Conservation (phyloP, 2,113 vertebrate species). For the Sceloporus tristichus region DNA sequence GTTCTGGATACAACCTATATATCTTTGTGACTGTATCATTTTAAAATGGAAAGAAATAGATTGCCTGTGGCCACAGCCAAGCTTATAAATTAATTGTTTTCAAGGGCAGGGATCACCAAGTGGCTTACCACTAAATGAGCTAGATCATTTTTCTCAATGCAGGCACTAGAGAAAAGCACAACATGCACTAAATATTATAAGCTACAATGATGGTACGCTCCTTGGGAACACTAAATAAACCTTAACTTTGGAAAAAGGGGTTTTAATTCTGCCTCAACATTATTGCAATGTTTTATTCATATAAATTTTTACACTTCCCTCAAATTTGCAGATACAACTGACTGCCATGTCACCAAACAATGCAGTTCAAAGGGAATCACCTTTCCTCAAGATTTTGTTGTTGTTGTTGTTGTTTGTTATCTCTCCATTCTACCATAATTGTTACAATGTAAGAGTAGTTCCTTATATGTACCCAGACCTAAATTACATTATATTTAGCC, state of each 20-base stretch:
- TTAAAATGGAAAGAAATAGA: slow-evolving; percentile 50
- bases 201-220: slow-evolving; percentile 58
- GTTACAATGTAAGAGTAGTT: no score
- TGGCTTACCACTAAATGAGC: slow-evolving; percentile 29
- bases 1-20: no score
- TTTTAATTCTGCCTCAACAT: slow-evolving; percentile 60
- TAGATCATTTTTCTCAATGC: slow-evolving; percentile 57
- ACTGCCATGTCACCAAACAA: slow-evolving; percentile 36
- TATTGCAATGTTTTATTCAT: slow-evolving; percentile 74
- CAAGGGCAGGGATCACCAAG: slow-evolving; percentile 26
- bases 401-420: no score
- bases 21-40: background rate
- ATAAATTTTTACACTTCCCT: slow-evolving; percentile 39
- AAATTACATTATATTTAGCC: no score
- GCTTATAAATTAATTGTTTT: slow-evolving; percentile 35
- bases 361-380: slow-evolving; percentile 10
- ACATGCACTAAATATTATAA: slow-evolving; percentile 61
- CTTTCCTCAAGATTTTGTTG: background rate
- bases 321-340: slow-evolving; percentile 63
- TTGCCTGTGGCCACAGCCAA: slow-evolving; percentile 49
- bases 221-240: slow-evolving; percentile 71
- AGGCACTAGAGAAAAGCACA: slow-evolving; percentile 63
- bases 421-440: background rate
- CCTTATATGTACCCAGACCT: no score
- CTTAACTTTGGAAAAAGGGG: slow-evolving; percentile 60